phyloP scores from a whole-genome alignment of 1,140 invertebrate species.

The Pinna nobilis region DNA sequence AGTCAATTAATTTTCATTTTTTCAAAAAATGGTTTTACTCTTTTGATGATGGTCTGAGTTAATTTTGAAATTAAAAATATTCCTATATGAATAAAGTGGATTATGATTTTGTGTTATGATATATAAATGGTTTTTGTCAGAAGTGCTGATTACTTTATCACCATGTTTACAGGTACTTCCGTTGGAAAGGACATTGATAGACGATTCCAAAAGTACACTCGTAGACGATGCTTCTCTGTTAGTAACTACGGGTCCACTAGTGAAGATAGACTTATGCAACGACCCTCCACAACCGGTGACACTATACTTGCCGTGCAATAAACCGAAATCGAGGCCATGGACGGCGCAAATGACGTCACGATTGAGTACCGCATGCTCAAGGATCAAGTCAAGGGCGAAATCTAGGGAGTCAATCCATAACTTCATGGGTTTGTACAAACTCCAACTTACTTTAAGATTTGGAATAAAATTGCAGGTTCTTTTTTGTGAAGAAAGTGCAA shows the following conservation, averaged over 20 bases:
- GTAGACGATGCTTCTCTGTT: conserved; percentile 1
- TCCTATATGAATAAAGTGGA: no score
- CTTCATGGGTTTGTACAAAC: conserved; percentile 9
- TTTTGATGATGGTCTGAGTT: neutral
- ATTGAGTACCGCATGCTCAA: neutral
- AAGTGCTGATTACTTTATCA: no score
- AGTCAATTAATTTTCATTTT: neutral
- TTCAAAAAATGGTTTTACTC: neutral
- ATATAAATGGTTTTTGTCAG: no score
- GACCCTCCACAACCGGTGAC: conserved; percentile 16
- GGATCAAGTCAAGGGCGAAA: conserved; percentile 10
- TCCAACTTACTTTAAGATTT: no score
- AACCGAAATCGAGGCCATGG: conserved; percentile 16
- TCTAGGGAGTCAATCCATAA: conserved; percentile 10
- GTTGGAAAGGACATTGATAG: neutral
- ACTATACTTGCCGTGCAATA: conserved; percentile 10
- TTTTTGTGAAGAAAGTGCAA: no score
- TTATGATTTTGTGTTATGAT: no score
- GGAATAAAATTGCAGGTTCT: no score
- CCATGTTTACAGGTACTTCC: conserved; percentile 3
- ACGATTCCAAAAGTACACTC: conserved; percentile 8
- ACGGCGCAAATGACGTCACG: conserved; percentile 13
- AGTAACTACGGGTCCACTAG: neutral
- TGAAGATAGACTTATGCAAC: conserved; percentile 1
- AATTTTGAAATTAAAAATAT: neutral